Evolutionary conservation across 30 jellyfish, hydroid and myxozoan species (phyloP), one percentile per base, ranked within the genome.

Genomic region (Aurelia coerulea): DNA sequence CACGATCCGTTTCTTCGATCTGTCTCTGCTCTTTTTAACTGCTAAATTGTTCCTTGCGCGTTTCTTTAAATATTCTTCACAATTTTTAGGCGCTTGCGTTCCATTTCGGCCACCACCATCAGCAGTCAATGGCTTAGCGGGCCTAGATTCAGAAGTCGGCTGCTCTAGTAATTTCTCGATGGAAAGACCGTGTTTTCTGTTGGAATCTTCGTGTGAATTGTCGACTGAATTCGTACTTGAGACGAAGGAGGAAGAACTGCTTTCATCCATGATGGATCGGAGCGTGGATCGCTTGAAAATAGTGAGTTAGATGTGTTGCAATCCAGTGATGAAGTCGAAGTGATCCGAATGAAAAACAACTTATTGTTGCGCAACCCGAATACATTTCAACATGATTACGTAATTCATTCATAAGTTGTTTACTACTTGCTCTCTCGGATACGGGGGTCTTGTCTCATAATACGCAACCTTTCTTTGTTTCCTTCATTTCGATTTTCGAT

Each of bases 41-140:
- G 98, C 98, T 62, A 94, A 65, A 74, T 94, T 94, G 50, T 94
- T 94, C 66, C 98, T 71, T 46, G 95, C 96, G 31, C 98, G 91
- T 62, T 94, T 94, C 71, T 68, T 62, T 50, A 79, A 70, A 70
- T 94, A 94, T 39, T 94, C 98, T 13, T 94, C 96, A 86, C 80
- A 84, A 46, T 46, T 70, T 73, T 84, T 88, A 9, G 56, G 56
- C 14, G 1, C 11, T 46, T 7, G 56, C 56, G 56, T 9, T 46
- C 56, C 56, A 14, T 46, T 46, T 46, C 56, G 56, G 56, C 56
- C 56, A 37, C 5, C 49, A 37, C 5, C 49, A 9, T 46, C 56
- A 46, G 56, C 56, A 46, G 56, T 46, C 56, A 46, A 0, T 46
- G 56, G 14, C 56, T 46, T 46, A 2, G 6, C 8, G 56, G 56